A percentile compares a stretch with the other conserved stretches of the same genome.
phyloP scores from a whole-genome alignment of 1,140 invertebrate species.

The Apis cerana region DNA sequence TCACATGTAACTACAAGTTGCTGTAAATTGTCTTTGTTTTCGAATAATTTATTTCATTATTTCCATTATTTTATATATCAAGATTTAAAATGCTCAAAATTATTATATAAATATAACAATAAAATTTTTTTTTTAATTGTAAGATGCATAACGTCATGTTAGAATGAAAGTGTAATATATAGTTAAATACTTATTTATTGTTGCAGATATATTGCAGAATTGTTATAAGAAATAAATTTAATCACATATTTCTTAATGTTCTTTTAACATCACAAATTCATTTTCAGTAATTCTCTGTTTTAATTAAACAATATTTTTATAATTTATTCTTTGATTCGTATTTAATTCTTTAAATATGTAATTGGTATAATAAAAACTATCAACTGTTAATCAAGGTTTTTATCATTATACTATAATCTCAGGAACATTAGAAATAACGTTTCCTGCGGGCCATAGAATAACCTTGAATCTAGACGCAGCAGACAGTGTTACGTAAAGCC shows the following conservation, averaged over 20 bases:
- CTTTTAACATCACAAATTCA: background rate
- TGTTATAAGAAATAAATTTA: background rate
- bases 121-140: background rate
- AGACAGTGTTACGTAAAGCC: conserved; percentile 54
- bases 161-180: background rate
- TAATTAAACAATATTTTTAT: background rate
- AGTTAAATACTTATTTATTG: background rate
- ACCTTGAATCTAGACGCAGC: conserved; percentile 48
- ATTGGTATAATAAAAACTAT: too few species aligned
- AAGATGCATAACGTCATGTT: background rate
- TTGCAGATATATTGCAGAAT: too few species aligned
- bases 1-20: background rate
- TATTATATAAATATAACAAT: background rate
- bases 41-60: too few species aligned
- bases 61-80: background rate
- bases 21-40: too few species aligned
- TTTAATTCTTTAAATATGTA: background rate
- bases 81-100: background rate
- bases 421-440: conserved; percentile 36
- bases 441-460: conserved; percentile 42
- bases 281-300: background rate
- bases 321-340: background rate
- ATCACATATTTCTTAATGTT: background rate
- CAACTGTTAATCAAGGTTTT: background rate
- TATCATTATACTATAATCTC: background rate